phyloP scores from a whole-genome alignment of 2,888 invertebrate genomes.

The Drosophila pseudotalamancana region DNA sequence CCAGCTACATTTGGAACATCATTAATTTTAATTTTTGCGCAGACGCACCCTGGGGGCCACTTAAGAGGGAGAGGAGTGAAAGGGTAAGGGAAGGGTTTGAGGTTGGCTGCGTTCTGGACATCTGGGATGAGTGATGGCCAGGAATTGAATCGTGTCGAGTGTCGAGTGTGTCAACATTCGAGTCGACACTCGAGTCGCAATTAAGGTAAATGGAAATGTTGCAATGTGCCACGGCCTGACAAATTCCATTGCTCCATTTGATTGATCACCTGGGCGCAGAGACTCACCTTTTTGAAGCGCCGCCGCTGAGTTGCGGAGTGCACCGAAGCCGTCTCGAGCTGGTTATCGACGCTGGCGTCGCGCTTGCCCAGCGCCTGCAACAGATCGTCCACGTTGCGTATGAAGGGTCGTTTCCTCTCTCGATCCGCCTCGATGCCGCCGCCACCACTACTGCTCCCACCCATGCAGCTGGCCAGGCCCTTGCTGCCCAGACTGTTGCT shows the following conservation, averaged over 20 bases:
- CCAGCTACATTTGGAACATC: slow-evolving; percentile 65
- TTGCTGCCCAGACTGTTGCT: slow-evolving; percentile 81
- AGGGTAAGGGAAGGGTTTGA: slow-evolving; percentile 12
- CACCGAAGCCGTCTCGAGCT: slow-evolving; percentile 67
- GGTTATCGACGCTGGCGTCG: slow-evolving; percentile 52
- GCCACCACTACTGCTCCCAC: slow-evolving; percentile 22
- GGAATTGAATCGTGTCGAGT: slow-evolving; percentile 19
- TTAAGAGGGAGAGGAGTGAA: too few species aligned
- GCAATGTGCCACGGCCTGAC: slow-evolving; percentile 38
- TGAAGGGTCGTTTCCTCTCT: slow-evolving; percentile 65
- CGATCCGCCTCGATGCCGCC: slow-evolving; percentile 16
- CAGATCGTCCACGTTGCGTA: slow-evolving; percentile 83
- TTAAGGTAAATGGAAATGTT: slow-evolving; percentile 45
- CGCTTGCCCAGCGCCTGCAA: slow-evolving; percentile 76
- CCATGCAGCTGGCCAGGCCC: slow-evolving; percentile 63
- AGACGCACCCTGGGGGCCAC: slow-evolving; percentile 57
- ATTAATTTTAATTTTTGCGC: slow-evolving; percentile 78
- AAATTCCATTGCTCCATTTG: slow-evolving; percentile 43
- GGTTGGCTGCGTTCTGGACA: slow-evolving; percentile 63
- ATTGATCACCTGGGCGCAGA: slow-evolving; percentile 37
- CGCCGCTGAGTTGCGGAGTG: slow-evolving; percentile 73
- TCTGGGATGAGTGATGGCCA: slow-evolving; percentile 36
- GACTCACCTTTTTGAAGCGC: slow-evolving; percentile 81
- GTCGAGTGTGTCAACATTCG: slow-evolving; percentile 35
- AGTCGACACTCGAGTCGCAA: slow-evolving; percentile 27